Base-by-base conservation (phyloP, 2,113 vertebrate genomes). In the Eptatretus burgeri region DNA sequence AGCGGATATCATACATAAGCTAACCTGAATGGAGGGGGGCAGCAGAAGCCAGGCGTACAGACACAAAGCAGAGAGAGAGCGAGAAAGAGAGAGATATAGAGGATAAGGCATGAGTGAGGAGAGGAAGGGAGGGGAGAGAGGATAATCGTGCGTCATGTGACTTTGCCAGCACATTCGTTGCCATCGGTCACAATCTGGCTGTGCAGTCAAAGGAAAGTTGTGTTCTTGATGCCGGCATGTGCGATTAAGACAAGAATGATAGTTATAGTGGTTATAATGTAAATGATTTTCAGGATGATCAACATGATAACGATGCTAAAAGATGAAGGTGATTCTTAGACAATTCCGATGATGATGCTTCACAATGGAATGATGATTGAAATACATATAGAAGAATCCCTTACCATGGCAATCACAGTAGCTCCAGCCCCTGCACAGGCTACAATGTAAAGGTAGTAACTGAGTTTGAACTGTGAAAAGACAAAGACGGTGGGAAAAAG, bases 381-480 rank as follows among this genome's bases (percentile, higher is more conserved):
- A 41, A 41, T 41, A 12, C 16, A 60, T 1, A 19, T 19, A 12
- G 53, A 10, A 19, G 53, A 19, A 19, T n/a, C 53, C 53, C 16
- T 60, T 60, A 60, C 53, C 53, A 60, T 60, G 53, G 53, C 53
- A 19, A 60, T 60, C 16, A 60, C 53, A 12, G 53, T 60, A 9
- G 53, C 53, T 60, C 16, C 53, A 60, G 53, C 53, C n/a, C 53
- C 53, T n/a, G 53, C 53, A 60, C 53, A 60, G 1, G 53, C 53
- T 19, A 60, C 53, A 19, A 60, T 60, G 53, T 60, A 60, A 19
- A 60, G 53, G 11, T 19, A 17, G 53, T 60, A 60, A 19, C 16
- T 60, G 53, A 60, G 53, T 19, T 60, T 60, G 53, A 60, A 60
- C 53, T 60, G 53, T 17, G 53, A 60, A 60, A n/a, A 60, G 16